Evolutionary conservation across 2,113 vertebrate genomes (phyloP).

Genomic region (Pygoscelis adeliae): DNA sequence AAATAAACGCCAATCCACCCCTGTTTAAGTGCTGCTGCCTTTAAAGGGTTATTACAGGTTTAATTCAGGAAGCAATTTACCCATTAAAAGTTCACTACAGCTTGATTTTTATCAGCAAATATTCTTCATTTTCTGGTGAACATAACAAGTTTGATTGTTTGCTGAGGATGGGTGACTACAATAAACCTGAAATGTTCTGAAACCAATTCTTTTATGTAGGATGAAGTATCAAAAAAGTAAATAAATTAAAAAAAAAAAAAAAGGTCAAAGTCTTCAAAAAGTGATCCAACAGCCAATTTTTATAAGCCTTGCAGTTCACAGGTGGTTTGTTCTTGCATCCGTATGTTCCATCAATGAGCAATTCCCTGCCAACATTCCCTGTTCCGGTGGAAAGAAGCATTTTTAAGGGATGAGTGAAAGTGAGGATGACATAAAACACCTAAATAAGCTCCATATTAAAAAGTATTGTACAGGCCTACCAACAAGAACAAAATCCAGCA

Average conservation of each 20-base stretch:
- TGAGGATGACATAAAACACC: neutral
- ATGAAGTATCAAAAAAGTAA: neutral
- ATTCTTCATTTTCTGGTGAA: neutral
- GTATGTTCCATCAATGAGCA: neutral
- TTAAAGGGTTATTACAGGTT: neutral
- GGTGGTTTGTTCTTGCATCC: neutral
- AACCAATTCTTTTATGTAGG: neutral
- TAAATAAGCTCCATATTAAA: neutral
- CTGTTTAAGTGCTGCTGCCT: neutral
- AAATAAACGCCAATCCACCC: neutral
- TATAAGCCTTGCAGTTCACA: neutral
- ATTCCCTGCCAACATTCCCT: neutral
- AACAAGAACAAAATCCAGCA: neutral
- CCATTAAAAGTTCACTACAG: neutral
- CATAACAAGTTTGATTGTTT: neutral
- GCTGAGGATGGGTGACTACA: neutral
- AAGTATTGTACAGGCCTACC: neutral
- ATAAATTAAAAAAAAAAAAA: neutral
- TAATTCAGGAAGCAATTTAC: neutral
- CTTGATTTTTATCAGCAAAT: neutral
- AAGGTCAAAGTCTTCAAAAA: neutral
- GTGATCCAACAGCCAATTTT: neutral
- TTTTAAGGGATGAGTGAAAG: neutral
- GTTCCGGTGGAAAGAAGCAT: neutral
- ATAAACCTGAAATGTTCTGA: neutral